Base-by-base conservation (phyloP, 2,888 invertebrate genomes). In the Iselma pallidipennis region DNA sequence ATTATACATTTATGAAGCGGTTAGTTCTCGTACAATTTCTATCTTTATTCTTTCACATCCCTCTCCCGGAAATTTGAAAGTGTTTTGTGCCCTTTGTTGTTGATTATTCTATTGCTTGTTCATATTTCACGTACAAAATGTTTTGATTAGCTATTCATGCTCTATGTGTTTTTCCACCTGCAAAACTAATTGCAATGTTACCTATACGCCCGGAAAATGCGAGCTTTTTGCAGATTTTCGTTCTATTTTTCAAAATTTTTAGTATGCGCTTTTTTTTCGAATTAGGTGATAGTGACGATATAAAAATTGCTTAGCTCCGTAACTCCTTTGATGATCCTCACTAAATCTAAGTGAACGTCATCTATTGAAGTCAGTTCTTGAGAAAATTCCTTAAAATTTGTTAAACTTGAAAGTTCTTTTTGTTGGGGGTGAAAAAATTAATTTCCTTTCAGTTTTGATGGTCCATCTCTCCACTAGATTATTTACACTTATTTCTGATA, bases 1-100 rank as follows among this genome's bases (percentile, higher is more conserved):
- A 57, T 56, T 57, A 61, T 25, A 52, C 56, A 61, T 61, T 61
- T 57, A 61, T 57, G 57, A 57, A 61, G 25, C 53, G 37, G 31
- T 19, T 26, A 49, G 33, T 14, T 48, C 56, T 61, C 57, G 14
- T 42, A 37, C 50, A 28, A 29, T 19, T 31, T 51, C 45, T 51
- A 16, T 31, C 51, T 31, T n/a, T 31, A 28, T 51, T 31, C 19
- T 19, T 19, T 51, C 29, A 7, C 29, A 28, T 45, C n/a, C 4
- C 19, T 25, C 29, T 28, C 16, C 10, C 4, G 12, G 19, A 28
- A 19, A 31, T 37, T 23, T 31, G 45, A 53, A 37, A 45, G 50
- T 55, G 37, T 49, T 59, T 45, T 21, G 28, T 49, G 28, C 50
- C 55, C 49, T 16, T 45, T 42, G 9, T 50, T 45, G 45, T 45